Evolutionary conservation across 92 coral and sea anemone genomes (phyloP).

Genomic region (Zoanthus sociatus): DNA sequence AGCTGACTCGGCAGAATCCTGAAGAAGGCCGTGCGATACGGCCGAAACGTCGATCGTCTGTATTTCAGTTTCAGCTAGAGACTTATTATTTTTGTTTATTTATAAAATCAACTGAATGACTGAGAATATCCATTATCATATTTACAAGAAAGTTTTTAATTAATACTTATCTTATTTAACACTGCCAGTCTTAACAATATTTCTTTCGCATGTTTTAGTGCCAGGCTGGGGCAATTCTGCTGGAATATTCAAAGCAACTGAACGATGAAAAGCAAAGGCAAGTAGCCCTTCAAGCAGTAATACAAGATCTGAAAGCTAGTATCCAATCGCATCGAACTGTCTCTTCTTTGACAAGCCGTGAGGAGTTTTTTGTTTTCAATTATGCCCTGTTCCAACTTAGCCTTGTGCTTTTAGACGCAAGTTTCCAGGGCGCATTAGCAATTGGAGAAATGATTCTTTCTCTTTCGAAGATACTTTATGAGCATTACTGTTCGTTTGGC

Average conservation of each 20-base stretch:
- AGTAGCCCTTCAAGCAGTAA: constrained; percentile 60
- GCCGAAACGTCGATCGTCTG: too few relatives aligned
- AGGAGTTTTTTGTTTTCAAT: constrained; percentile 83
- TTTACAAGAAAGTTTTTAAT: too few relatives aligned
- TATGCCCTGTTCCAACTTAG: constrained; percentile 81
- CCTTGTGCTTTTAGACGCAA: constrained; percentile 52
- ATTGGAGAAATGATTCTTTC: constrained; percentile 52
- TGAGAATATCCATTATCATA: too few relatives aligned
- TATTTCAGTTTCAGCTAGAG: too few relatives aligned
- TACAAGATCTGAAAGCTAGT: constrained; percentile 87
- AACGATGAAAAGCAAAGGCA: constrained; percentile 53
- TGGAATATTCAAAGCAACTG: constrained; percentile 73
- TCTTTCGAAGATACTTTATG: constrained; percentile 72
- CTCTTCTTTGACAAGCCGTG: constrained; percentile 88
- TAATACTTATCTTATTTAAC: too few relatives aligned
- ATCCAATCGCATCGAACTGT: constrained; percentile 82
- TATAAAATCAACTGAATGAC: too few relatives aligned
- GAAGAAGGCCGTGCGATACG: too few relatives aligned
- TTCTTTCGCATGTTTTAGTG: constrained; percentile 59
- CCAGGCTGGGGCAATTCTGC: constrained; percentile 84
- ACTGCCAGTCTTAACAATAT: not conserved
- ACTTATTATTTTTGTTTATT: too few relatives aligned
- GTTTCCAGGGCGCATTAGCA: constrained; percentile 30
- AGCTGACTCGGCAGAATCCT: too few relatives aligned
- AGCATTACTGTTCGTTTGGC: constrained; percentile 83